Evolutionary conservation across 2,888 invertebrate genomes (phyloP).

Genomic region (Caenorhabditis becei): DNA sequence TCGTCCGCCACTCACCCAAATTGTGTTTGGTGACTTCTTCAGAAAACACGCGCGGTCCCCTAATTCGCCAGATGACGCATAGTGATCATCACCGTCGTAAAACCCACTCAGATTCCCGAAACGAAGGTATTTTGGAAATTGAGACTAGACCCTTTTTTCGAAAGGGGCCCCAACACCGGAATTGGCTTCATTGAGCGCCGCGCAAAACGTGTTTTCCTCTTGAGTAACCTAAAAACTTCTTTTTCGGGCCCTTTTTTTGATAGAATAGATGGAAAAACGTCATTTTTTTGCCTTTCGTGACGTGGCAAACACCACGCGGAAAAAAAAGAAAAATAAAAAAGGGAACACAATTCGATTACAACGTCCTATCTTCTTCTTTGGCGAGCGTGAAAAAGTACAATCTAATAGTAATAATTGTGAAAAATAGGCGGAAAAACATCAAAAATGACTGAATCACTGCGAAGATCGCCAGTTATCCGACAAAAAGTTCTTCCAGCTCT

Average conservation of each 20-base stretch:
- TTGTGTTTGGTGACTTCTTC: constrained; percentile 4
- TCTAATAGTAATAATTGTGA: too few species aligned
- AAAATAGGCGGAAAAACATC: too few species aligned
- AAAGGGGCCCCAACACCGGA: neutral
- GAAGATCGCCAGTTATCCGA: constrained; percentile 71
- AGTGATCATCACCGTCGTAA: neutral
- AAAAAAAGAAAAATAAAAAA: neutral
- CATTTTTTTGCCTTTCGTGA: neutral
- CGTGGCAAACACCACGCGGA: neutral
- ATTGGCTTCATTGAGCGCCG: neutral
- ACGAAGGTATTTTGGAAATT: constrained; percentile 11
- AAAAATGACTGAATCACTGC: constrained; percentile 26
- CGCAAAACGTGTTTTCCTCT: neutral
- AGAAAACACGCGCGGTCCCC: neutral
- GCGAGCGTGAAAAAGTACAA: neutral
- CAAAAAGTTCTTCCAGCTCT: constrained; percentile 72
- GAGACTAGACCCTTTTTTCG: neutral
- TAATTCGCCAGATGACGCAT: constrained; percentile 2
- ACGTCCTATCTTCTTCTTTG: neutral
- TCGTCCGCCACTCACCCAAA: constrained; percentile 7
- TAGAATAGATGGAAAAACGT: neutral
- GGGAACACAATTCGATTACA: neutral
- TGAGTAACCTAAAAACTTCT: neutral
- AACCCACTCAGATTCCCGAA: neutral
- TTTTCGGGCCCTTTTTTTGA: neutral